Base-by-base conservation (phyloP, 2,113 vertebrate species). In the Nothobranchius kuhntae region DNA sequence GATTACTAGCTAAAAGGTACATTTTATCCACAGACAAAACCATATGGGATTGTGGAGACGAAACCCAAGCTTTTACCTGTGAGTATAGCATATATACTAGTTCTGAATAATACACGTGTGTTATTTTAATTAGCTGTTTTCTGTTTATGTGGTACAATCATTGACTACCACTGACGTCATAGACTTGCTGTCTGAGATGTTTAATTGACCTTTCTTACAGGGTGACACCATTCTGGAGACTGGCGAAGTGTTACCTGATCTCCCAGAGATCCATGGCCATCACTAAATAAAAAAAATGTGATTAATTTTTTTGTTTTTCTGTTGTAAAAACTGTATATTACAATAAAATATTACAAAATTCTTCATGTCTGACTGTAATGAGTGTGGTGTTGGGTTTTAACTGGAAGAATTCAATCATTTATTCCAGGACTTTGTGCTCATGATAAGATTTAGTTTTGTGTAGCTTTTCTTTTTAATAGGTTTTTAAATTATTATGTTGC, bases 141-240 rank as follows among this genome's bases (percentile, higher is more conserved):
- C 7, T 40, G 38, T 40, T 1, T 40, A 40, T 40, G 4, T 40
- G 9, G 4, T 40, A 40, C 9, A 40, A 7, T 45, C 12, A 42
- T 42, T 11, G 10, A 0, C 40, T 42, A 6, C 30, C 30, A 26
- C 30, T n/a, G 15, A 50, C 15, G 7, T 50, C 14, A 42, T 21
- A 1, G n/a, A 42, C 38, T 10, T 58, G 12, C 3, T 57, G 0
- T 58, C 40, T 44, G 38, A 45, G 2, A 30, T 15, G n/a, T 46
- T 15, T 4, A 30, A 30, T 30, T 30, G 30, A 30, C 30, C 14
- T 9, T 45, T 68, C 62, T 13, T 61, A 9, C 62, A 97, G 95
- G 96, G 96, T 72, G 95, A 97, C 84, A 91, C 40, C 54, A 87
- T 96, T 82, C 14, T 93, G 86, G 96, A 97, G 84, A 96, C 95